Base-by-base conservation (phyloP, 2,888 invertebrate species). In the Lordiphosa fenestrarum region DNA sequence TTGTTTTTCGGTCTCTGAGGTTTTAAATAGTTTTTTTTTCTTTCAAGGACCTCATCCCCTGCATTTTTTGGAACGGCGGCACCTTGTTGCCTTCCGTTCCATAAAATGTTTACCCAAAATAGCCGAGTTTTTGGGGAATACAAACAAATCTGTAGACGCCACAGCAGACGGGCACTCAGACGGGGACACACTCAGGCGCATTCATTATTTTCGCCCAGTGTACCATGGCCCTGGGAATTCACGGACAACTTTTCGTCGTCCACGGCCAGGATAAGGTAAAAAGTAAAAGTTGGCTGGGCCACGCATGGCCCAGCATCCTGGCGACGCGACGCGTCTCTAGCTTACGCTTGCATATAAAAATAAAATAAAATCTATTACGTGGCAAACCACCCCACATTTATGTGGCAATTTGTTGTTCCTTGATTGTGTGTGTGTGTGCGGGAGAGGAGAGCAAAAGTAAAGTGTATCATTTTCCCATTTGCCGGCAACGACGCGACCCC, bases 361-460 rank as follows among this genome's bases (percentile, higher is more conserved):
- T 81, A 80, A 88, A 88, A 85, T 84, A 84, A 87, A 88, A 89
- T 88, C 88, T 88, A 89, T 89, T 88, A 88, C 87, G 89, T 87
- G 88, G 87, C 84, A 86, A 88, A 87, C 89, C 89, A 89, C 88
- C 88, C 88, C 73, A 75, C 85, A 86, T 85, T 87, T 87, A 83
- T 86, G 87, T 86, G 87, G 87, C 89, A 89, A 89, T 89, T 89
- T 89, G 88, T 88, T 88, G 84, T 86, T 87, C 77, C 83, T 86
- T 81, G 83, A 86, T 87, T 88, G 86, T 84, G 57, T 56, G 44
- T 48, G 56, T 54, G 61, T 50, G 13, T 2, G 19, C 12, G 13
- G 30, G 23, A 40, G 54, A 49, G 10, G 6, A 37, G 33, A 49
- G 55, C 38, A 44, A 83, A 86, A 86, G 86, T 81, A 87, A 87